phyloP scores from a whole-genome alignment of 2,797 vertebrate genomes.

The Ceryle rudis region DNA sequence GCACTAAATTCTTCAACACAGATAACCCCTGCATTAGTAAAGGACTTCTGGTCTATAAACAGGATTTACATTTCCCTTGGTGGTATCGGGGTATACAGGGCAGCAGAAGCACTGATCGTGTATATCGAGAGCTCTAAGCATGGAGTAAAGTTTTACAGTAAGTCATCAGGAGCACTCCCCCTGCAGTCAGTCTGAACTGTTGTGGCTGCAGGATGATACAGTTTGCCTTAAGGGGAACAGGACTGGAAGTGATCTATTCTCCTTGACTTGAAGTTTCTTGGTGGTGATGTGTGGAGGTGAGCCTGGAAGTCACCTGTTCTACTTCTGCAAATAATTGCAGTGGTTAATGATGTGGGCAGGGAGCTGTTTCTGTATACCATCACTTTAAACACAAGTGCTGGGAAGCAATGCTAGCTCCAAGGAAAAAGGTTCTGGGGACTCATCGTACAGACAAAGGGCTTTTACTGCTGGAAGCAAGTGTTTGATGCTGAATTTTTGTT shows the following conservation, averaged over 20 bases:
- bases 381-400: background rate
- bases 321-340: background rate
- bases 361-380: background rate
- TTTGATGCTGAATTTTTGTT: background rate
- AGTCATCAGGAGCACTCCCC: background rate
- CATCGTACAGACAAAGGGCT: background rate
- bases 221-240: background rate
- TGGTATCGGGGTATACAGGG: background rate
- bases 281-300: background rate
- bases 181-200: background rate
- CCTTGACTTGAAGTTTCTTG: background rate
- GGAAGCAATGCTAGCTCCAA: background rate
- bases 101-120: background rate
- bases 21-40: background rate
- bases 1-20: background rate
- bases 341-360: rapidly evolving
- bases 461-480: background rate
- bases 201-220: background rate
- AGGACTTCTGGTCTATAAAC: background rate
- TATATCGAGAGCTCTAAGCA: background rate
- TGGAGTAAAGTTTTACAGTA: background rate
- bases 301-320: background rate
- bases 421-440: background rate
- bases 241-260: background rate
- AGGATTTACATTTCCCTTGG: background rate